A percentile compares a stretch with the other conserved stretches of the same genome.
These are phyloP conservation scores for Leptothorax acervorum DNA, from an alignment of 2,888 invertebrate genomes.

Conservation along the genomic window DNA sequence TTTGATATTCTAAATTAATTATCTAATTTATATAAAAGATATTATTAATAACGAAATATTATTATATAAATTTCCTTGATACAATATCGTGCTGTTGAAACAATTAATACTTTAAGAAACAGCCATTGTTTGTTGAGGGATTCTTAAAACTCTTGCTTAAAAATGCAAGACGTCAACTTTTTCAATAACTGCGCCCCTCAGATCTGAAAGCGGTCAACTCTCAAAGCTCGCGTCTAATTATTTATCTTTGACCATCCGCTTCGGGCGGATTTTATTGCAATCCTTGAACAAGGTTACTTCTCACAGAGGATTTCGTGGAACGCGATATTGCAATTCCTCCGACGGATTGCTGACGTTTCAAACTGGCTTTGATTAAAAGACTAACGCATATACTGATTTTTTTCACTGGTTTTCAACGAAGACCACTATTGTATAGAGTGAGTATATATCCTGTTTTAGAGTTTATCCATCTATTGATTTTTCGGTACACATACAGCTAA, in stretches of 20 bases:
- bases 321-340: constrained; percentile 46
- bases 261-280: constrained; percentile 28
- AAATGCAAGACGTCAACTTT: constrained; percentile 34
- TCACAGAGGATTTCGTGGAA: constrained; percentile 33
- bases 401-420: neutral
- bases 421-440: neutral
- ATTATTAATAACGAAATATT: neutral
- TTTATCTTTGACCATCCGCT: constrained; percentile 38
- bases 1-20: constrained; percentile 11
- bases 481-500: neutral
- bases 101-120: constrained; percentile 2
- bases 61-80: neutral
- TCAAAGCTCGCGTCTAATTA: constrained; percentile 43
- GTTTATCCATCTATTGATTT: constrained; percentile 11
- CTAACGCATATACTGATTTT: constrained; percentile 2
- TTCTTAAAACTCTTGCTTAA: constrained; percentile 4
- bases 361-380: constrained; percentile 38
- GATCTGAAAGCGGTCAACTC: constrained; percentile 30
- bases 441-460: neutral
- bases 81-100: neutral
- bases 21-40: neutral
- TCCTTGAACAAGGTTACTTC: constrained; percentile 18
- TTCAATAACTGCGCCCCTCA: constrained; percentile 27
- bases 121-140: constrained; percentile 9
- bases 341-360: constrained; percentile 25